phyloP scores from a whole-genome alignment of 2,888 invertebrate species.

The Miltochrista miniata region DNA sequence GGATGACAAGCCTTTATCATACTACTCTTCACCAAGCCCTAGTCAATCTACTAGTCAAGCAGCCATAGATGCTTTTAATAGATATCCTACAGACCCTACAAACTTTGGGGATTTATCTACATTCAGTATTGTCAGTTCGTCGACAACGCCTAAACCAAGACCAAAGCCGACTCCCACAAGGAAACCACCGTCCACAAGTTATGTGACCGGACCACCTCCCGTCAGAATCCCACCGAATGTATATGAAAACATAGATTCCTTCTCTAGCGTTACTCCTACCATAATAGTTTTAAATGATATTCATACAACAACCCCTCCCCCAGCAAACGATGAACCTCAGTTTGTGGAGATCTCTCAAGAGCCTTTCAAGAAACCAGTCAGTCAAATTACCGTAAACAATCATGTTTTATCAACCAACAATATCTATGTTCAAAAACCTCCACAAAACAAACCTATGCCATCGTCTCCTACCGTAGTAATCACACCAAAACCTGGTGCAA shows the following conservation, averaged over 20 bases:
- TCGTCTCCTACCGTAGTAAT: slow-evolving; percentile 86
- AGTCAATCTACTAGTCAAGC: slow-evolving; percentile 75
- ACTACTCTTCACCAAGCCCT: slow-evolving; percentile 65
- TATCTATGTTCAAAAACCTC: slow-evolving; percentile 72
- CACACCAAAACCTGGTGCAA: slow-evolving; percentile 86
- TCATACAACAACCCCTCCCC: slow-evolving; percentile 58
- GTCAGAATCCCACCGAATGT: slow-evolving; percentile 61
- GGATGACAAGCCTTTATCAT: slow-evolving; percentile 52
- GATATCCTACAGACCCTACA: slow-evolving; percentile 71
- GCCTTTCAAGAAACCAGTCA: slow-evolving; percentile 77
- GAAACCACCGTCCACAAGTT: slow-evolving; percentile 73
- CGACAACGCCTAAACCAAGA: slow-evolving; percentile 60
- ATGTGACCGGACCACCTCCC: slow-evolving; percentile 75
- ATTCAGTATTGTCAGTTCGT: slow-evolving; percentile 68
- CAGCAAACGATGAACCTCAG: slow-evolving; percentile 59
- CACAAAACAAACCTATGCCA: slow-evolving; percentile 69
- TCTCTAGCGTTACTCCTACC: slow-evolving; percentile 77
- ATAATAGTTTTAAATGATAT: slow-evolving; percentile 70
- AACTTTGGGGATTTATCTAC: slow-evolving; percentile 71
- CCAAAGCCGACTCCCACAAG: slow-evolving; percentile 43
- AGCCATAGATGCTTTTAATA: slow-evolving; percentile 71
- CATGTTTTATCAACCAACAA: slow-evolving; percentile 84
- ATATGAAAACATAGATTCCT: slow-evolving; percentile 69
- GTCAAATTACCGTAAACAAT: slow-evolving; percentile 84
- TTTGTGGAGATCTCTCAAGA: slow-evolving; percentile 80